phyloP scores from a whole-genome alignment of 2,888 invertebrate species.

The Acleris holmiana region DNA sequence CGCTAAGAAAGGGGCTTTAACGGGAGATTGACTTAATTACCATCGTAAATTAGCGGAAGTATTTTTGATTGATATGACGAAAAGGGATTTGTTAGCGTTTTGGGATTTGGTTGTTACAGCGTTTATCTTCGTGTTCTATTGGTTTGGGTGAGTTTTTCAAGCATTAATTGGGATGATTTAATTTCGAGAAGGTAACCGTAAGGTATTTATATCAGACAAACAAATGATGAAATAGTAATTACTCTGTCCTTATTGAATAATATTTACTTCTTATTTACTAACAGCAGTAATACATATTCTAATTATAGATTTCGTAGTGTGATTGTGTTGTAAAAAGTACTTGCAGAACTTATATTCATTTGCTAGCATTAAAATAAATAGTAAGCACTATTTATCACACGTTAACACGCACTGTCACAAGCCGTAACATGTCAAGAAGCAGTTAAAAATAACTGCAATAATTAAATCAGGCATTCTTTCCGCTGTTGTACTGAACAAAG shows the following conservation, averaged over 20 bases:
- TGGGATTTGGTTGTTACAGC: slow-evolving; percentile 25
- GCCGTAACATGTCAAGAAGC: slow-evolving; percentile 63
- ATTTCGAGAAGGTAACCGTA: too few species aligned
- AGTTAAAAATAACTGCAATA: slow-evolving; percentile 68
- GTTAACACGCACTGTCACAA: slow-evolving; percentile 36
- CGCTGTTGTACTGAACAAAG: slow-evolving; percentile 61
- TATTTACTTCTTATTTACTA: too few species aligned
- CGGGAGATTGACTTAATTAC: slow-evolving; percentile 81
- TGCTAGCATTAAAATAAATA: not conserved
- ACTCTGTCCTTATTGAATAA: too few species aligned
- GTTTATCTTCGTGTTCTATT: slow-evolving; percentile 15
- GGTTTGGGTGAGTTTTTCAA: slow-evolving; percentile 1
- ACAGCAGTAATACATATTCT: too few species aligned
- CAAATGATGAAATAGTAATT: too few species aligned
- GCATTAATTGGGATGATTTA: not conserved
- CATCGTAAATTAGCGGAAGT: slow-evolving; percentile 73
- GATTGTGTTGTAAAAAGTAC: too few species aligned
- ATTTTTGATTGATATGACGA: slow-evolving; percentile 77
- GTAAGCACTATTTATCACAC: slow-evolving; percentile 28
- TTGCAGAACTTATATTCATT: not conserved
- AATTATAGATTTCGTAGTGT: too few species aligned
- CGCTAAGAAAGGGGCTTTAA: slow-evolving; percentile 82
- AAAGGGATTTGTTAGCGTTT: slow-evolving; percentile 58
- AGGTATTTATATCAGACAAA: too few species aligned
- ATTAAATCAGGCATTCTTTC: slow-evolving; percentile 74